Base-by-base conservation (phyloP, 2,113 vertebrate genomes). In the Hemicordylus capensis region DNA sequence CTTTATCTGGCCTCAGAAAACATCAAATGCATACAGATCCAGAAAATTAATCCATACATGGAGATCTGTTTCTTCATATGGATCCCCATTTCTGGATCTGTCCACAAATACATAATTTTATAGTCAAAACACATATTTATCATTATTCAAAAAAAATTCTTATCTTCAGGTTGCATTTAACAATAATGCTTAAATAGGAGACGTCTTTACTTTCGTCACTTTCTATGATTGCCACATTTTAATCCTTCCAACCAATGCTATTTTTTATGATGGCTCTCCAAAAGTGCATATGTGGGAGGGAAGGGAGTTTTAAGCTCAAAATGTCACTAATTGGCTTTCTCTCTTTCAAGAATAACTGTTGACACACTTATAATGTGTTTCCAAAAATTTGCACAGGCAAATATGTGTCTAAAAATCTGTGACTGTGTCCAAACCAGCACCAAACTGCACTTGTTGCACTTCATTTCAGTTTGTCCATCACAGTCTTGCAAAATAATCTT, bases 311-410 rank as follows among this genome's bases (percentile, higher is more conserved):
- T 0, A 12, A 42, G 0, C 28, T 73, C n/a, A 76, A 31, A n/a
- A 70, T 61, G 69, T 61, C 15, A 34, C 72, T 58, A 14, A 74
- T 39, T 88, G 28, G 85, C 22, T 73, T 59, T 76, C 51, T 56
- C 0, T 87, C 84, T 86, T 90, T n/a, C 69, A 56, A 82, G 39
- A 85, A 80, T 19, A 69, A 4, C 46, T 67, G 2, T 28, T 85
- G 86, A 64, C 2, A 70, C 72, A 44, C 80, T 88, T 83, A 61
- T 81, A 81, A 34, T 4, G 22, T 44, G 59, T 59, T 84, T 76
- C 34, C 61, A 76, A 39, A 12, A 39, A 59, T 19, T 48, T 61
- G 39, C 28, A 64, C 31, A 75, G 81, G 44, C 39, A 63, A 37
- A 83, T 63, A 70, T 31, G 28, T n/a, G 17, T 42, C 2, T 42